Conservation (phyloP, 2,113 vertebrate genomes). For the Corythoichthys haematopterus region DNA sequence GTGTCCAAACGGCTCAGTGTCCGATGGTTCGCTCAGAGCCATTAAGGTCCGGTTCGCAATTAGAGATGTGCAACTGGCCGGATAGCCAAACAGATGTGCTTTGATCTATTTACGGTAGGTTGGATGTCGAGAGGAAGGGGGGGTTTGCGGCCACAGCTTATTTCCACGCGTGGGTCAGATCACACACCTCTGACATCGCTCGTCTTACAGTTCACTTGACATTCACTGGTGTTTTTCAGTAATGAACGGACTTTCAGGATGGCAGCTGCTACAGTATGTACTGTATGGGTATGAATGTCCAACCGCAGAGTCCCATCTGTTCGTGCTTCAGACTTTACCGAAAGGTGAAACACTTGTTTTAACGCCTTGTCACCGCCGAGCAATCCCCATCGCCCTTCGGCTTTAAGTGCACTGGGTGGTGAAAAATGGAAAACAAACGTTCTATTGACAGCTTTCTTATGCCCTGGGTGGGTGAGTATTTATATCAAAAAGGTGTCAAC, state of each 20-base stretch:
- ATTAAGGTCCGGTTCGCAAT: constrained; percentile 64
- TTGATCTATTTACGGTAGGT: constrained; percentile 70
- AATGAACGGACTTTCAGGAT: constrained; percentile 26
- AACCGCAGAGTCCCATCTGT: constrained; percentile 65
- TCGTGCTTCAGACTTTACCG: constrained; percentile 64
- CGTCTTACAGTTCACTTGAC: constrained; percentile 63
- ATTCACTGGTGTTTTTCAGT: constrained; percentile 50
- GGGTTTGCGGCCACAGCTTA: constrained; percentile 50
- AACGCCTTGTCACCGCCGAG: constrained; percentile 66
- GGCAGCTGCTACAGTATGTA: constrained; percentile 17
- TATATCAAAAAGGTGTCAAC: constrained; percentile 77
- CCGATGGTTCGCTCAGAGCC: constrained; percentile 63
- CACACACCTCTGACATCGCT: constrained; percentile 56
- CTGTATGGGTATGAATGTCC: constrained; percentile 4
- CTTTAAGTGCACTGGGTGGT: constrained; percentile 72
- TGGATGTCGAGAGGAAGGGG: constrained; percentile 15
- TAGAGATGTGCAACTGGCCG: constrained; percentile 68
- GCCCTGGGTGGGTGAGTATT: constrained; percentile 76
- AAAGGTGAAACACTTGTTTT: constrained; percentile 73
- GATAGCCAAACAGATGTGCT: constrained; percentile 71
- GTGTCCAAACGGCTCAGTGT: constrained; percentile 70
- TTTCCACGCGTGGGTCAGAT: constrained; percentile 61
- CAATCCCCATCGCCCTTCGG: constrained; percentile 26
- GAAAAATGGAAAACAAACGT: constrained; percentile 82
- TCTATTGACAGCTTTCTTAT: constrained; percentile 76